These are phyloP conservation scores for Acanthurus tractus DNA, from an alignment of 2,797 vertebrate genomes.

Conservation along the genomic window DNA sequence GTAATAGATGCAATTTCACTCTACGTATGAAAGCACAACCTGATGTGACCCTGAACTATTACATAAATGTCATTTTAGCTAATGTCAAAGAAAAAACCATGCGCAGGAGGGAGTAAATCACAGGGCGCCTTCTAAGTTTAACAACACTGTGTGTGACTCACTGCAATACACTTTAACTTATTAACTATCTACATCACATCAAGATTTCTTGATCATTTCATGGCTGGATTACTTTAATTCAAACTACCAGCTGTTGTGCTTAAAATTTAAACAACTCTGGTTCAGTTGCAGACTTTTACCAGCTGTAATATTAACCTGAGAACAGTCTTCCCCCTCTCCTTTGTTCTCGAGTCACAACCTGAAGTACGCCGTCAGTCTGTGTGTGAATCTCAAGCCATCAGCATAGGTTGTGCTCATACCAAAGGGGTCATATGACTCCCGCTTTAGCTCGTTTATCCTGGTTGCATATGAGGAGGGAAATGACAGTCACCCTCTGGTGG, in stretches of 20 bases:
- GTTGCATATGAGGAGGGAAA: constrained; percentile 6
- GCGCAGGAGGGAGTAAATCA: neutral
- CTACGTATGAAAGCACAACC: constrained; percentile 20
- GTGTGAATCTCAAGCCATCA: neutral
- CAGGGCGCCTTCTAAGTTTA: constrained; percentile 5
- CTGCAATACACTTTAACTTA: neutral
- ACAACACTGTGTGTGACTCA: constrained; percentile 8
- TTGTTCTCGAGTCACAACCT: neutral
- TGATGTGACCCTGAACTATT: constrained; percentile 16
- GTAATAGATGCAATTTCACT: constrained; percentile 81
- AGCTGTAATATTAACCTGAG: neutral
- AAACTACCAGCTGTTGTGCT: constrained; percentile 4
- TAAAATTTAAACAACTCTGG: constrained; percentile 1
- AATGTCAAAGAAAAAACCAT: neutral
- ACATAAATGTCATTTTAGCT: constrained; percentile 17
- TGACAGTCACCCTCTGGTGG: constrained; percentile 1
- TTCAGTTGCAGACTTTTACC: neutral
- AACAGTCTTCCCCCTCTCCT: neutral
- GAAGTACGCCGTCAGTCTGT: neutral
- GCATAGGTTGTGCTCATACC: constrained; percentile 3
- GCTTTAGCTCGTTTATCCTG: constrained; percentile 5
- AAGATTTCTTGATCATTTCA: neutral
- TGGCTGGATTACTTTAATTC: neutral
- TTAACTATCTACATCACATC: neutral
- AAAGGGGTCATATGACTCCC: neutral